Percentiles rank a stretch among this genome's conserved stretches.
phyloP scores from a whole-genome alignment of 2,888 invertebrate species.

The Volucella zonaria region DNA sequence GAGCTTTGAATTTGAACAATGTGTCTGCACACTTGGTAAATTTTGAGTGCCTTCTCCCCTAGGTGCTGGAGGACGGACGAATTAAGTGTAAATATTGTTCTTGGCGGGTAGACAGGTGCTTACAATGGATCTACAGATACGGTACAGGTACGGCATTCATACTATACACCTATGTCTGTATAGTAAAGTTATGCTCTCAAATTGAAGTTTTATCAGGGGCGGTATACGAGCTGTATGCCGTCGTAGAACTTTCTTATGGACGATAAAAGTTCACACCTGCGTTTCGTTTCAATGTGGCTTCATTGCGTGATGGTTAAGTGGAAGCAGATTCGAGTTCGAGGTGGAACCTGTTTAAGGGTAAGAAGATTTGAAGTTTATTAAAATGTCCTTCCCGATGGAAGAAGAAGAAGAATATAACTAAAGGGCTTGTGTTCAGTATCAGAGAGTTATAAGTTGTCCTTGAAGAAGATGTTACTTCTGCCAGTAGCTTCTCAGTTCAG shows the following conservation, averaged over 20 bases:
- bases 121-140: conserved; percentile 38
- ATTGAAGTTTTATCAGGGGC: conserved; percentile 51
- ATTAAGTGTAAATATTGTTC: conserved; percentile 66
- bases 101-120: conserved; percentile 54
- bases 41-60: conserved; percentile 4
- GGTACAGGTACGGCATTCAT: conserved; percentile 40
- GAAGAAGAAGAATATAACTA: too few relatives aligned
- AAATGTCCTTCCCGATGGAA: conserved; percentile 18
- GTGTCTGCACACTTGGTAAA: conserved; percentile 9
- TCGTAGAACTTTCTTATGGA: conserved; percentile 50
- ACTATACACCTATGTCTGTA: background rate
- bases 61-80: conserved; percentile 14
- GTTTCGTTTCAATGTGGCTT: conserved; percentile 20
- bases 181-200: conserved; percentile 52
- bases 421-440: background rate
- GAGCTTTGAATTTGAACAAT: conserved; percentile 9
- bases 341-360: conserved; percentile 1
- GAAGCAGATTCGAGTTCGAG: background rate
- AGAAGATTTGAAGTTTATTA: conserved; percentile 52
- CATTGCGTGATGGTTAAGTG: background rate
- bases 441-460: background rate
- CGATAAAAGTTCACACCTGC: conserved; percentile 64
- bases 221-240: background rate
- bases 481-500: too few relatives aligned
- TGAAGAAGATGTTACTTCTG: background rate